Conservation (phyloP, 2,797 vertebrate species). For the Darevskia nairensis region DNA sequence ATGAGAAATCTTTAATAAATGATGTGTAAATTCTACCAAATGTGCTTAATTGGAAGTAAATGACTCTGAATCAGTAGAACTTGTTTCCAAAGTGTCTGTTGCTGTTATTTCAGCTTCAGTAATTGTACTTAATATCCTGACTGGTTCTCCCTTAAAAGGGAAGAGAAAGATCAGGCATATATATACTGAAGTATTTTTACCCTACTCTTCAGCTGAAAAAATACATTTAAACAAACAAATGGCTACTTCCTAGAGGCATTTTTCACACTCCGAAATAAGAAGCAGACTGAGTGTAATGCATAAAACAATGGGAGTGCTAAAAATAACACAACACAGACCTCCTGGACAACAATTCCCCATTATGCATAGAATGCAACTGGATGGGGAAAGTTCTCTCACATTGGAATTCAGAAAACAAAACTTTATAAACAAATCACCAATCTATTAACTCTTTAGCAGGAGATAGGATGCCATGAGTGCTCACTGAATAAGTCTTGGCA, state of each 20-base stretch:
- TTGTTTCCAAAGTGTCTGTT: not conserved
- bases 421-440: not conserved
- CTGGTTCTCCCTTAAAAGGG: too few species aligned
- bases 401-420: not conserved
- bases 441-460: not conserved
- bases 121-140: too few species aligned
- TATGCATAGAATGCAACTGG: not conserved
- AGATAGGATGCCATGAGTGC: not conserved
- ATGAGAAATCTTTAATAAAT: not conserved
- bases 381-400: not conserved
- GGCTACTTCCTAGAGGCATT: not conserved
- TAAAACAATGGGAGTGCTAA: slow-evolving; percentile 6
- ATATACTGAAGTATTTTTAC: not conserved
- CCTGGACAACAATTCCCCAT: not conserved
- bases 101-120: not conserved
- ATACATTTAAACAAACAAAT: not conserved
- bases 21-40: not conserved
- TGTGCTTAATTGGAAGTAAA: not conserved
- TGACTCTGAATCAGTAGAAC: not conserved
- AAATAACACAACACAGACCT: not conserved
- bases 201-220: not conserved
- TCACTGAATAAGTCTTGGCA: not conserved
- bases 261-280: not conserved
- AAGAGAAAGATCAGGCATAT: too few species aligned
- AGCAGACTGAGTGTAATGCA: too few species aligned